Evolutionary conservation across 2,888 invertebrate species (phyloP).

Genomic region (Cataglyphis livida): DNA sequence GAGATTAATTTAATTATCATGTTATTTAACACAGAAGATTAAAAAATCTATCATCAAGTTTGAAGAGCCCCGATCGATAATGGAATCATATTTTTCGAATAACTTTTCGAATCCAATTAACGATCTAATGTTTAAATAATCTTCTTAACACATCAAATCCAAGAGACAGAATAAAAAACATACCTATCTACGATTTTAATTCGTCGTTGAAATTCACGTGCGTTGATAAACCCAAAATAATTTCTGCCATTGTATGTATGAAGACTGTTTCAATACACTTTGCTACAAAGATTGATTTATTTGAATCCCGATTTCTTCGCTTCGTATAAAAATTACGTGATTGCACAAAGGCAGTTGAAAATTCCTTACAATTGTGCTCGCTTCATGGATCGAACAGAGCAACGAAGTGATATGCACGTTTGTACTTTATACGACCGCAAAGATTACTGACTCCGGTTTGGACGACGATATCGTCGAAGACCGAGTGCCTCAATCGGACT

Average conservation of each 20-base stretch:
- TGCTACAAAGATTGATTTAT: not conserved
- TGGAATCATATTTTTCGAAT: slow-evolving; percentile 26
- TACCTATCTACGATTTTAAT: slow-evolving; percentile 13
- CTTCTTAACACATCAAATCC: not conserved
- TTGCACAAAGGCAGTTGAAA: not conserved
- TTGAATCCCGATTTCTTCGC: not conserved
- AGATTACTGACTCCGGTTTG: slow-evolving; percentile 63
- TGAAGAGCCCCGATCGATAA: not conserved
- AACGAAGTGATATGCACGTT: slow-evolving; percentile 46
- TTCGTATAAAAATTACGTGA: not conserved
- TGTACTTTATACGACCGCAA: slow-evolving; percentile 52
- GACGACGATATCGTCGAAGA: slow-evolving; percentile 48
- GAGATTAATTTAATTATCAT: not conserved
- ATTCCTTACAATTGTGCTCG: slow-evolving; percentile 21
- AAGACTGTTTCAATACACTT: not conserved
- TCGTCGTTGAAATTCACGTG: not conserved
- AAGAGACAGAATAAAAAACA: not conserved
- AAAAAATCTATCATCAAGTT: not conserved
- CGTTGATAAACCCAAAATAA: not conserved
- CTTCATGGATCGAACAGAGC: slow-evolving; percentile 16
- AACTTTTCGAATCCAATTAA: not conserved
- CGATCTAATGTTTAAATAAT: not conserved
- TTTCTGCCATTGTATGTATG: not conserved
- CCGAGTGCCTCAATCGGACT: slow-evolving; percentile 59
- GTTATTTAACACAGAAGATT: not conserved